These are phyloP conservation scores for Moxostoma hubbsi DNA, from an alignment of 2,797 vertebrate species.

Conservation along the genomic window DNA sequence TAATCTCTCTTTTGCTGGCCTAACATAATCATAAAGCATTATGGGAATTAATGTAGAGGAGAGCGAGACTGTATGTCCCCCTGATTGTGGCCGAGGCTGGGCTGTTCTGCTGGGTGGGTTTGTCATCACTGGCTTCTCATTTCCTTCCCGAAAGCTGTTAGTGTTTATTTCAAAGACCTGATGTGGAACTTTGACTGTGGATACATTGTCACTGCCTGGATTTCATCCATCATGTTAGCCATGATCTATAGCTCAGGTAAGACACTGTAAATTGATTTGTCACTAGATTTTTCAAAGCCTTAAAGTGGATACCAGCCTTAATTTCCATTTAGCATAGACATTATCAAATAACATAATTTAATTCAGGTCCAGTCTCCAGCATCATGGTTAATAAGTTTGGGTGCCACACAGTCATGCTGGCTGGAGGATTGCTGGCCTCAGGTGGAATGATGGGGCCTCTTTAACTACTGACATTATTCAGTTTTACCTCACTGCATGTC, in stretches of 20 bases:
- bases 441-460: conserved; percentile 82
- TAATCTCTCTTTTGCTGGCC: conserved; percentile 5
- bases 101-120: conserved; percentile 78
- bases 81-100: conserved; percentile 84
- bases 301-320: not conserved
- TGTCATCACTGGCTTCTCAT: conserved; percentile 81
- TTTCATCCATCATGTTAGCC: conserved; percentile 83
- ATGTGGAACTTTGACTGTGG: conserved; percentile 80
- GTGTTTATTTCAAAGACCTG: conserved; percentile 83
- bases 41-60: conserved; percentile 42
- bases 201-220: conserved; percentile 84
- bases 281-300: not conserved
- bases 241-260: conserved; percentile 84
- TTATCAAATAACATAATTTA: not conserved
- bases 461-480: conserved; percentile 81
- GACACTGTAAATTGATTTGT: conserved; percentile 2
- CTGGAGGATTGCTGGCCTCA: conserved; percentile 79
- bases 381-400: conserved; percentile 83
- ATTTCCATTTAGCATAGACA: too few species aligned
- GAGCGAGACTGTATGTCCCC: conserved; percentile 63
- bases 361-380: conserved; percentile 79
- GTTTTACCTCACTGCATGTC: conserved; percentile 81
- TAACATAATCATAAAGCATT: not conserved
- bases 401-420: conserved; percentile 82
- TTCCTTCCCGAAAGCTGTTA: conserved; percentile 83